Conservation (phyloP, 2,888 invertebrate genomes). For the Bibio marci region DNA sequence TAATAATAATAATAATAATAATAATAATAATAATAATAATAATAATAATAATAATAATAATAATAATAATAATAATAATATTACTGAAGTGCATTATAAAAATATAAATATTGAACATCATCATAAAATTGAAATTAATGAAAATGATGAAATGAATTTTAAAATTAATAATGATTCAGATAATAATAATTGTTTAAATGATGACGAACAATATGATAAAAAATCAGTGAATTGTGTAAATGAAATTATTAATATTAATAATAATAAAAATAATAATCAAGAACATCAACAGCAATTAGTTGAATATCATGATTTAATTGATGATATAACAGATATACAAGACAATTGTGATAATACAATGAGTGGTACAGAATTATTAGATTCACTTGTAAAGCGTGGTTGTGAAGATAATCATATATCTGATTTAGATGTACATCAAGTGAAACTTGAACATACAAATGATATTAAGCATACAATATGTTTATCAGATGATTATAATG, state of each 20-base stretch:
- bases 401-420: constrained; percentile 40
- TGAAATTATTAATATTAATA: background rate
- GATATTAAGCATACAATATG: constrained; percentile 7
- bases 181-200: background rate
- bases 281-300: constrained; percentile 3
- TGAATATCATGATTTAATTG: constrained; percentile 7
- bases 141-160: no score
- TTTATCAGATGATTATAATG: constrained; percentile 28
- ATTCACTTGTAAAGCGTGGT: constrained; percentile 41
- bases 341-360: constrained; percentile 26
- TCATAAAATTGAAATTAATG: no score
- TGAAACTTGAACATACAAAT: constrained; percentile 1
- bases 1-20: no score
- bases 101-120: no score
- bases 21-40: no score
- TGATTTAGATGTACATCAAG: constrained; percentile 14
- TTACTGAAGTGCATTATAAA: no score
- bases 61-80: no score
- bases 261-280: constrained; percentile 9
- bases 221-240: background rate
- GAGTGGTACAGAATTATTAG: constrained; percentile 32
- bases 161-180: background rate
- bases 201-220: no score
- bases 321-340: constrained; percentile 5
- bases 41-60: no score